These are phyloP conservation scores for Caenorhabditis sp. DNA, from an alignment of 2,888 invertebrate genomes.

Conservation along the genomic window DNA sequence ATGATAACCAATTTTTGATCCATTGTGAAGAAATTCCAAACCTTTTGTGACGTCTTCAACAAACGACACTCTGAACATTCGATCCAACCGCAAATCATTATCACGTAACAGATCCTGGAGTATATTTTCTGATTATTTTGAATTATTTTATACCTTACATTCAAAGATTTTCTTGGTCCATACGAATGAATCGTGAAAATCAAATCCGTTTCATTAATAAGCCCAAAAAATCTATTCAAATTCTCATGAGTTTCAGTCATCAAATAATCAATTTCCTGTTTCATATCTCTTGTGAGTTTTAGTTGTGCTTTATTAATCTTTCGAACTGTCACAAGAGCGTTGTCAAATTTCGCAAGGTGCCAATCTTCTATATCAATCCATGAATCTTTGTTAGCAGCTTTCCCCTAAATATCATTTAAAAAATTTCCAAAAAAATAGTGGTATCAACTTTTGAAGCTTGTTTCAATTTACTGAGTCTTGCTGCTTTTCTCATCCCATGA, in stretches of 20 bases:
- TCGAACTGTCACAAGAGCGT: conserved; percentile 40
- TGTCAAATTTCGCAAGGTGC: conserved; percentile 46
- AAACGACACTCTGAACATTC: conserved; percentile 91
- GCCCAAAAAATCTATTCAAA: conserved; percentile 91
- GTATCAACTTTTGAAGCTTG: conserved; percentile 11
- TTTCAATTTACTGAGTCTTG: conserved; percentile 15
- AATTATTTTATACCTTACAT: conserved; percentile 73
- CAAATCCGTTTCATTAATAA: conserved; percentile 80
- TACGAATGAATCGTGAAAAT: conserved; percentile 92
- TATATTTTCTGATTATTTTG: background rate
- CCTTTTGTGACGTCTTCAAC: conserved; percentile 91
- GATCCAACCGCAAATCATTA: conserved; percentile 90
- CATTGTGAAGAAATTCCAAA: conserved; percentile 87
- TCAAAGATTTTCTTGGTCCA: conserved; percentile 95
- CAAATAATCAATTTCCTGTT: conserved; percentile 50
- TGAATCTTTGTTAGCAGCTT: conserved; percentile 3
- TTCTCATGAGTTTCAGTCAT: conserved; percentile 82
- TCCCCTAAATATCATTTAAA: background rate
- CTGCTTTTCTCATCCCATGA: conserved; percentile 37
- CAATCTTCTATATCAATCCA: conserved; percentile 47
- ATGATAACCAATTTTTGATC: conserved; percentile 74
- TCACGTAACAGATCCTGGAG: conserved; percentile 82
- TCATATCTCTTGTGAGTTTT: conserved; percentile 52
- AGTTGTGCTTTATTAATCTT: conserved; percentile 42
- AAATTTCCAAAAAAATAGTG: too few species aligned